phyloP scores from a whole-genome alignment of 2,113 vertebrate genomes.

The Xyliphius kryptos region DNA sequence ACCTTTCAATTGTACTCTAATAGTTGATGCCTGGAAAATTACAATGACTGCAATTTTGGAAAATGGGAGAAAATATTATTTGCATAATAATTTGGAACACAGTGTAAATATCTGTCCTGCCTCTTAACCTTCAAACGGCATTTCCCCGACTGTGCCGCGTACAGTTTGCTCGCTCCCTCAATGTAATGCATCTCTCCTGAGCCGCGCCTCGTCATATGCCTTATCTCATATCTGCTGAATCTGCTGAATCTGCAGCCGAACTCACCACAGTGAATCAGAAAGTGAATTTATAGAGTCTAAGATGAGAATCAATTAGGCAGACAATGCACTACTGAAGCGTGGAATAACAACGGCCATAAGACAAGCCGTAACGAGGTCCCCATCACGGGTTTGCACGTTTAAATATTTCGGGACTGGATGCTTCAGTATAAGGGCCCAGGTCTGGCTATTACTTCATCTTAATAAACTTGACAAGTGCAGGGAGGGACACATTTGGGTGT shows the following conservation, averaged over 20 bases:
- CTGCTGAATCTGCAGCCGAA: not conserved
- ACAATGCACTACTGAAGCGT: slow-evolving; percentile 6
- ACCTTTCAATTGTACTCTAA: too few relatives aligned
- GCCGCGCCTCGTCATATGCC: too few relatives aligned
- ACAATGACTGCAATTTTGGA: too few relatives aligned
- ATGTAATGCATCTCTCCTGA: not conserved
- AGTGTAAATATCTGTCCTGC: not conserved
- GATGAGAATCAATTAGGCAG: slow-evolving; percentile 54
- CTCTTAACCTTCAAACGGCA: not conserved
- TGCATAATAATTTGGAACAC: too few relatives aligned
- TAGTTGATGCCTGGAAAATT: too few relatives aligned
- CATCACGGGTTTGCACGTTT: not conserved
- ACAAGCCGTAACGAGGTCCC: not conserved
- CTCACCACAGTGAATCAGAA: slow-evolving; percentile 1
- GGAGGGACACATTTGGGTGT: not conserved
- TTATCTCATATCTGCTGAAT: not conserved
- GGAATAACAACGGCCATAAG: slow-evolving; percentile 10
- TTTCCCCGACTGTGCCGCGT: not conserved
- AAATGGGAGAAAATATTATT: too few relatives aligned
- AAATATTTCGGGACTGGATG: not conserved
- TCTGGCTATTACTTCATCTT: not conserved
- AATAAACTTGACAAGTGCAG: slow-evolving; percentile 12
- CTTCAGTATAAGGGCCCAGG: too few relatives aligned
- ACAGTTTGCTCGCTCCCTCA: not conserved
- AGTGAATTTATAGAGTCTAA: slow-evolving; percentile 37